Evolutionary conservation across 1,140 invertebrate genomes (phyloP).

Genomic region (Reticulitermes speratus): DNA sequence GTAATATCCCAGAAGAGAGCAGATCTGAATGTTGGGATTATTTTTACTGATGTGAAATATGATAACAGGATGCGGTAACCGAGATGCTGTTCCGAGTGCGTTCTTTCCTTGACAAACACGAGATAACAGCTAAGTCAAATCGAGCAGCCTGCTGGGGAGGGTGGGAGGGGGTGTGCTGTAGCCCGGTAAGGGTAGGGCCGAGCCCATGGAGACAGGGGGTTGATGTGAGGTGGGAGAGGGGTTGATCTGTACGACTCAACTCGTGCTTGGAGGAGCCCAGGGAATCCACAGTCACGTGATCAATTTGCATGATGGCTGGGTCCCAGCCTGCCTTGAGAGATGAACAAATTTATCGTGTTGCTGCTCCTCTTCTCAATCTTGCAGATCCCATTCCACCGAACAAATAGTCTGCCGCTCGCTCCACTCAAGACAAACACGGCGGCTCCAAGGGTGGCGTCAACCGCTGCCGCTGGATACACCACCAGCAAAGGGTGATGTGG

Average conservation of each 20-base stretch:
- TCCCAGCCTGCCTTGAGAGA: slow-evolving; percentile 2
- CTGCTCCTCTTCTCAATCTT: slow-evolving; percentile 1
- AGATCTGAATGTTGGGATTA: no score
- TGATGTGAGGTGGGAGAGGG: neutral
- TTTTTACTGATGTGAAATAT: neutral
- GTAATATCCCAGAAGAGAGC: no score
- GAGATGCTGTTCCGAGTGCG: neutral
- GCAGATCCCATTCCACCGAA: neutral
- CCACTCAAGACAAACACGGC: slow-evolving; percentile 7
- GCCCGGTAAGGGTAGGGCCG: no score
- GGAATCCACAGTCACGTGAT: slow-evolving; percentile 17
- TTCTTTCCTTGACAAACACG: no score
- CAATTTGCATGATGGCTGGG: slow-evolving; percentile 14
- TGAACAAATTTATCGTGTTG: slow-evolving; percentile 13
- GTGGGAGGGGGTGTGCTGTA: neutral
- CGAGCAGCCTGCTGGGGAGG: neutral
- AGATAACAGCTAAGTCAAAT: neutral
- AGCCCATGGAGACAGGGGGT: neutral
- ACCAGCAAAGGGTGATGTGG: neutral
- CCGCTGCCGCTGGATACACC: neutral
- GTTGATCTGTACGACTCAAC: neutral
- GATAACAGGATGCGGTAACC: neutral
- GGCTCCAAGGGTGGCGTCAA: neutral
- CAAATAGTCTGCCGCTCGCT: neutral
- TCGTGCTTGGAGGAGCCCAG: slow-evolving; percentile 15